phyloP scores from a whole-genome alignment of 2,797 vertebrate species.

The Cryptoprocta ferox region DNA sequence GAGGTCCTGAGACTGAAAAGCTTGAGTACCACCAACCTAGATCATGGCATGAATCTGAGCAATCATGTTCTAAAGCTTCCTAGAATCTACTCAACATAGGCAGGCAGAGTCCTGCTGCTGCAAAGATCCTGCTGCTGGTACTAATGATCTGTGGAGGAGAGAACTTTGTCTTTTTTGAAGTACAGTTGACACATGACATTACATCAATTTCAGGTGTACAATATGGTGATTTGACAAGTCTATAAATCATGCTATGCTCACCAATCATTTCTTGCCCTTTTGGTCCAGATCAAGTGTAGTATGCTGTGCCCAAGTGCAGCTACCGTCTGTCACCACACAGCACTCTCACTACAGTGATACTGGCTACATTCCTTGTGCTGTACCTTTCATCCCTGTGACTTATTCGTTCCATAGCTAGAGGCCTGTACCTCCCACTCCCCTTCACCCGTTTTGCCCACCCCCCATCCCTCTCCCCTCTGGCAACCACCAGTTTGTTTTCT shows the following conservation, averaged over 20 bases:
- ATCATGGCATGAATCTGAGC: background rate
- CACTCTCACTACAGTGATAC: background rate
- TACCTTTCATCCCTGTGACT: background rate
- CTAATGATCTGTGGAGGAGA: too few species aligned
- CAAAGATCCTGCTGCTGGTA: background rate
- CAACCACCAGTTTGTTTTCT: background rate
- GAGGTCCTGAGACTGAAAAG: background rate
- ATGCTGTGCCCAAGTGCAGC: background rate
- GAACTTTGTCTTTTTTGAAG: background rate
- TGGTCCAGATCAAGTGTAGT: too few species aligned
- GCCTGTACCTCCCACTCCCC: background rate
- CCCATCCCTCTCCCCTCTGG: background rate
- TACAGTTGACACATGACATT: background rate
- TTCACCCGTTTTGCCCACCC: background rate
- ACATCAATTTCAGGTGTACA: background rate
- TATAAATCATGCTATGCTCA: background rate
- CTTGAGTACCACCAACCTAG: background rate
- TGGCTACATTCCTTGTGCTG: background rate
- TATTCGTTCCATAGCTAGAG: background rate
- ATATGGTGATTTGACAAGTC: background rate
- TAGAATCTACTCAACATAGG: background rate
- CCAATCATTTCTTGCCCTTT: background rate
- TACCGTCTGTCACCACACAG: background rate
- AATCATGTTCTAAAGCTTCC: background rate
- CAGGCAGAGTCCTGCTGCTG: background rate